Evolutionary conservation across 2,113 vertebrate genomes (phyloP), one percentile per base, ranked within the genome.

Genomic region (Elachura formosa): DNA sequence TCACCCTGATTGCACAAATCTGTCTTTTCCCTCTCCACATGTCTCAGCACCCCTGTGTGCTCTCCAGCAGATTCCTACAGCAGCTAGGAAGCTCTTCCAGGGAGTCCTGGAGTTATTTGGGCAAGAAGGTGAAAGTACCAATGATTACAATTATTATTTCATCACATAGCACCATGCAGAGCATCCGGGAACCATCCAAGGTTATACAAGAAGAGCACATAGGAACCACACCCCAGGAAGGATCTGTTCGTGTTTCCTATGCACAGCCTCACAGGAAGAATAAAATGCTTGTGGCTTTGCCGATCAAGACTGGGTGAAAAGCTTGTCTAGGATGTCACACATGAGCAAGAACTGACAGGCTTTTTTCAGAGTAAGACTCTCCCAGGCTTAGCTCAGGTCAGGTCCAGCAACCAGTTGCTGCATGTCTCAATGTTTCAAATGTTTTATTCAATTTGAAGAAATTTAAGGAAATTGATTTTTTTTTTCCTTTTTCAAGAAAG

Each of bases 381-480:
- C 78, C 34, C 26, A 0, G 12, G 22, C 24, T 77, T 62, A 74
- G 36, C 9, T 80, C 64, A 71, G 31, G 10, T 26, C 2, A 9
- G 40, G 17, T 52, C 52, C 52, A 56, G 66, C 18, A 55, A 54
- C 11, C 41, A 29, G 3, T 43, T 1, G 1, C 3, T 67, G 29
- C 0, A 0, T 34, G 34, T 52, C 28, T 13, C 5, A 0, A 13
- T 40, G 23, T 72, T 45, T n/a, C 40, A 51, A 82, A 78, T 33
- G 22, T 9, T 76, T 52, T n/a, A 64, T 6, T 13, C 5, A 34
- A 40, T 73, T 76, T 13, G 5, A 55, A 80, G 75, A 76, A 83
- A 82, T 5, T 34, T 8, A 43, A 63, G 59, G 6, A 43, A 90
- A 77, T 40, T n/a, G 1, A 11, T 55, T 36, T 54, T 45, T 46